These are phyloP conservation scores for Whitmania pigra DNA, from an alignment of 1,140 invertebrate genomes.

Conservation along the genomic window DNA sequence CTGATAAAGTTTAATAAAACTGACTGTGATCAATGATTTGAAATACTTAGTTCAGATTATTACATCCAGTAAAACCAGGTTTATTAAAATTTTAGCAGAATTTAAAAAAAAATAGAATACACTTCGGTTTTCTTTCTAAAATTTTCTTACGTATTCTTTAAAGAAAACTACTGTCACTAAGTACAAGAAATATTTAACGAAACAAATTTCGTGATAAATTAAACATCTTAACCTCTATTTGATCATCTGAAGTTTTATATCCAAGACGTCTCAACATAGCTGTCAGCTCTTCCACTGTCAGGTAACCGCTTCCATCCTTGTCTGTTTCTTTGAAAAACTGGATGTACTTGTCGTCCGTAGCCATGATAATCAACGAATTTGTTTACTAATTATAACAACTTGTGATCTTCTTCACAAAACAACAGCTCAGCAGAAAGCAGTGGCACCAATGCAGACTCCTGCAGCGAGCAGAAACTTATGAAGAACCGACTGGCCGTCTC, in stretches of 20 bases:
- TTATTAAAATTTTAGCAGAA: too few species aligned
- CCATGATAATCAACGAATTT: background rate
- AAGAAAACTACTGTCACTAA: background rate
- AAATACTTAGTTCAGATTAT: too few species aligned
- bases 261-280: slow-evolving; percentile 13
- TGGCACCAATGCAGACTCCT: too few species aligned
- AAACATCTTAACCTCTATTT: slow-evolving; percentile 18
- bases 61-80: too few species aligned
- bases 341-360: slow-evolving; percentile 6
- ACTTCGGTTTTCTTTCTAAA: too few species aligned
- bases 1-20: too few species aligned
- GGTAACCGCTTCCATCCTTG: slow-evolving; percentile 18
- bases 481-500: too few species aligned
- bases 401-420: too few species aligned
- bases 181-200: background rate
- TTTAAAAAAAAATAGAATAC: too few species aligned
- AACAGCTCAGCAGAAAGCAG: too few species aligned
- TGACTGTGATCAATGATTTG: slow-evolving; percentile 1
- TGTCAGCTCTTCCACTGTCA: slow-evolving; percentile 19
- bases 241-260: slow-evolving; percentile 14
- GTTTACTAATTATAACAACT: too few species aligned
- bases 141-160: background rate
- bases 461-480: too few species aligned
- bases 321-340: slow-evolving; percentile 23
- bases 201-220: background rate